Conservation (phyloP, 92 coral and sea anemone genomes). For the Zoanthus sansibaricus region DNA sequence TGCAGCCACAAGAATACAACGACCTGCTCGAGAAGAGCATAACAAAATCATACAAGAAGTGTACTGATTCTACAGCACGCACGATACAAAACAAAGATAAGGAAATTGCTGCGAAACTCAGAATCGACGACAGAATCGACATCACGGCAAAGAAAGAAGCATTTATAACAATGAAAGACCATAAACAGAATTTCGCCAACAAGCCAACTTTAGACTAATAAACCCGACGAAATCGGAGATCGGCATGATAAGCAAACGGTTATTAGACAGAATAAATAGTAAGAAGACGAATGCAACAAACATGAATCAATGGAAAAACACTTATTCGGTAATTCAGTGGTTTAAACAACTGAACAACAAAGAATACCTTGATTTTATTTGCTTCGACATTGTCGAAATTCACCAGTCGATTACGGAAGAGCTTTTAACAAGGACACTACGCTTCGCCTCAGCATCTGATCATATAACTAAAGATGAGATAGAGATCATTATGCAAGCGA, state of each 20-base stretch:
- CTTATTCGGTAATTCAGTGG: conserved; percentile 14
- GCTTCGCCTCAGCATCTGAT: conserved; percentile 39
- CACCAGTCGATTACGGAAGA: conserved; percentile 24
- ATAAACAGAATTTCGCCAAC: too few relatives aligned
- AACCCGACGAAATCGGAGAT: neutral
- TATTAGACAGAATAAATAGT: conserved; percentile 25
- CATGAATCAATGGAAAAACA: conserved; percentile 41
- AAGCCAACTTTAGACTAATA: too few relatives aligned
- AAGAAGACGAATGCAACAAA: conserved; percentile 21
- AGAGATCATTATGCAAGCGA: conserved; percentile 5
- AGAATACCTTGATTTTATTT: neutral
- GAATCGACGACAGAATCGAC: neutral
- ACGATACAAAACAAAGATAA: conserved; percentile 1
- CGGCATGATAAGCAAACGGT: conserved; percentile 29
- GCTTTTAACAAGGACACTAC: conserved; percentile 26
- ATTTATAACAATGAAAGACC: too few relatives aligned
- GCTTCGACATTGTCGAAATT: neutral
- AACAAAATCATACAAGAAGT: conserved; percentile 11
- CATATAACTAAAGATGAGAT: conserved; percentile 42
- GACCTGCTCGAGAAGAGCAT: neutral
- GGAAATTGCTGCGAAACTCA: neutral
- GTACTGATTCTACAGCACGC: neutral
- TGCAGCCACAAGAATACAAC: neutral
- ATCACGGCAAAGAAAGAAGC: neutral
- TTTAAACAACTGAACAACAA: conserved; percentile 11